Evolutionary conservation across 2,797 vertebrate genomes (phyloP).

Genomic region (Acipenser transmontanus): DNA sequence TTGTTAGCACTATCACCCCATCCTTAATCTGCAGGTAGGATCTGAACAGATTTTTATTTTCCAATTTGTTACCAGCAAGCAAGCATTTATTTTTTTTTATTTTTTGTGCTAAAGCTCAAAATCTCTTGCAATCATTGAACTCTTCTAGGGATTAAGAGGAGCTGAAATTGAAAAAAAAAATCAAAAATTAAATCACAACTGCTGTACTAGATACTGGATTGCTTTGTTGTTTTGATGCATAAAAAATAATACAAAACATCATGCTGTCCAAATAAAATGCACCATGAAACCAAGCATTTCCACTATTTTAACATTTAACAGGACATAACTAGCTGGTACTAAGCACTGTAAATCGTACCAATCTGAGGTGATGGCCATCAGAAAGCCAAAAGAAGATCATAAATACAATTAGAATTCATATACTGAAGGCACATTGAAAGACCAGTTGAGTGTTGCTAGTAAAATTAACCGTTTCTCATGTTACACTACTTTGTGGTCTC

Average conservation of each 20-base stretch:
- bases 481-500: too few species aligned
- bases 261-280: too few species aligned
- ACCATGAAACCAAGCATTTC: too few species aligned
- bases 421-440: background rate
- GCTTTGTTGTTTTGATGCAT: conserved; percentile 24
- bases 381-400: background rate
- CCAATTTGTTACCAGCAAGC: conserved; percentile 24
- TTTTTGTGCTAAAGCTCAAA: conserved; percentile 19
- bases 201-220: conserved; percentile 32
- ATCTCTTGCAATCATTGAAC: conserved; percentile 27
- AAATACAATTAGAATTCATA: background rate
- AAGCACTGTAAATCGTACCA: background rate
- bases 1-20: background rate
- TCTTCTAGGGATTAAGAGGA: conserved; percentile 45
- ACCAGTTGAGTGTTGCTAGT: background rate
- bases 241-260: conserved; percentile 16
- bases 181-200: conserved; percentile 40
- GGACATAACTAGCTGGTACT: too few species aligned
- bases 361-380: background rate
- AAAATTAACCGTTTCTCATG: too few species aligned
- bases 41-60: background rate
- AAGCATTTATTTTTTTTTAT: conserved; percentile 7
- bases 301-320: too few species aligned
- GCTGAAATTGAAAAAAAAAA: conserved; percentile 28
- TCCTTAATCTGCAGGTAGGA: background rate